A percentile compares a stretch with the other conserved stretches of the same genome.
phyloP scores from a whole-genome alignment of 2,797 vertebrate species.

The Cercopithecus mitis region DNA sequence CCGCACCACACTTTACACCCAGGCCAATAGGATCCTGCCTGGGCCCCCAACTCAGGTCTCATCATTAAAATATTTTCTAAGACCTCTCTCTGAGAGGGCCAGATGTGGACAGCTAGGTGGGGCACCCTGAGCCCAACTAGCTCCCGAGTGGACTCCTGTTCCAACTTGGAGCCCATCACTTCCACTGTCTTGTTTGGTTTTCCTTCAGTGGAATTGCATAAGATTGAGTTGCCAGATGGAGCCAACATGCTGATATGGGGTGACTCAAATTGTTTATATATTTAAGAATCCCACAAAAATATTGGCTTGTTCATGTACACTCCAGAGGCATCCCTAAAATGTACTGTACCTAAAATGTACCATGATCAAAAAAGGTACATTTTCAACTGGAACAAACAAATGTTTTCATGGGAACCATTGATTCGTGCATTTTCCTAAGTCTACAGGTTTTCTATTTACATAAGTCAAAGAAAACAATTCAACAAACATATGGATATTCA shows the following conservation, averaged over 20 bases:
- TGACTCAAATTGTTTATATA: not conserved
- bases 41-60: not conserved
- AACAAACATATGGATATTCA: not conserved
- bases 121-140: not conserved
- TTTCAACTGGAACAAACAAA: slow-evolving; percentile 13
- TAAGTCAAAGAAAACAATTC: slow-evolving; percentile 42
- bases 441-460: slow-evolving; percentile 9
- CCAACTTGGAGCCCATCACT: not conserved
- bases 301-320: not conserved
- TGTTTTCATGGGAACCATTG: not conserved
- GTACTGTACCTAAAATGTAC: not conserved
- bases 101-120: not conserved
- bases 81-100: not conserved
- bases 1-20: not conserved
- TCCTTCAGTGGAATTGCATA: not conserved
- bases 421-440: not conserved
- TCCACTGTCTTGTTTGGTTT: not conserved
- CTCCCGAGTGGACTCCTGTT: not conserved
- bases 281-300: not conserved
- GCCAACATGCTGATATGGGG: not conserved
- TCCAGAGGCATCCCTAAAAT: not conserved
- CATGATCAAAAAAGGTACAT: not conserved
- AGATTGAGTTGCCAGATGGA: not conserved
- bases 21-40: not conserved
- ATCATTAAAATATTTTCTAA: not conserved